Evolutionary conservation across 2,797 vertebrate species (phyloP), one percentile per base, ranked within the genome.

Genomic region (Sarcophilus harrisii): DNA sequence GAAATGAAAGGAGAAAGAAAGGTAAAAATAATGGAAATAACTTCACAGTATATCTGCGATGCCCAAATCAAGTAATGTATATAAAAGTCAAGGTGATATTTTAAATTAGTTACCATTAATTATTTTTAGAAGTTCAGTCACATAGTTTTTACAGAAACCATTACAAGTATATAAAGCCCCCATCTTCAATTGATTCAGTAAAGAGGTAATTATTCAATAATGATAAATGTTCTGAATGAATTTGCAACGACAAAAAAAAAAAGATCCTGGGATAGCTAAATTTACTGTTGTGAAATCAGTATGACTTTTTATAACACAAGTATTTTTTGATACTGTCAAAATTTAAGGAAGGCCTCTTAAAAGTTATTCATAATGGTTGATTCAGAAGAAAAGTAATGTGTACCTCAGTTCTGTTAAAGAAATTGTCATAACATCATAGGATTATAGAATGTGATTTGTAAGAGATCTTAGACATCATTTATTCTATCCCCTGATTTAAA

Each of bases 1-100:
- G 66, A 38, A 12, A 81, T 81, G n/a, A 16, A 38, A 6, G 32
- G 2, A 21, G 38, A 5, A 66, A n/a, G 62, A 73, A 2, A 73
- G 1, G 32, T 16, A 18, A 73, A 18, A 73, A 18, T 73, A 73
- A 73, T n/a, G n/a, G 32, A 73, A 73, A 73, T 32, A n/a, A 18
- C 5, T 18, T 73, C 62, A 66, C 3, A 38, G 30, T 66, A 18
- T 66, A 66, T n/a, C 30, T 66, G 32, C 6, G 16, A 66, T 66
- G 5, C 5, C 16, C 66, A 73, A 73, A 73, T 66, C 4, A 66
- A 16, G 14, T 66, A n/a, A 66, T 38, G 16, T 14, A 73, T 38
- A 21, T 18, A 38, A 73, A n/a, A 73, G 0, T 0, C 18, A 38
- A 18, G 8, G 1, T 9, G 1, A 9, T 21, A 21, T 38, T 38